Evolutionary conservation across 2,113 vertebrate genomes (phyloP).

Genomic region (Tyto alba): DNA sequence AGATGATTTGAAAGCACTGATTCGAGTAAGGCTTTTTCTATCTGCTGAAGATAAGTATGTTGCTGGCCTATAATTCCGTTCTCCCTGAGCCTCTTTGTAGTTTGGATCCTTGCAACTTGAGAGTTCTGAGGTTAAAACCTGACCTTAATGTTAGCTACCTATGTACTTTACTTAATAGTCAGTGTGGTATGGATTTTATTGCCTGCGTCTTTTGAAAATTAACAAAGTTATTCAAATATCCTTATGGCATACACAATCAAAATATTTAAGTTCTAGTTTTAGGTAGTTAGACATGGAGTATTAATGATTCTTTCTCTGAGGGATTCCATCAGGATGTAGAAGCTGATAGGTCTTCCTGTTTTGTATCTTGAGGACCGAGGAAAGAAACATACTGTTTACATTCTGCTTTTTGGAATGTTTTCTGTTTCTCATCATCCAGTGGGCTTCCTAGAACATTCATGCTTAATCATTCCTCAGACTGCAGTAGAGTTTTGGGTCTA

Average conservation of each 20-base stretch:
- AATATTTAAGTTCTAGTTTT: neutral
- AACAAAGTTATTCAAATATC: neutral
- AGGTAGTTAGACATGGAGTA: neutral
- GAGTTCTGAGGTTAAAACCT: neutral
- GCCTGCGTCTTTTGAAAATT: neutral
- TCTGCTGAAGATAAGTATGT: neutral
- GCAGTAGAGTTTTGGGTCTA: neutral
- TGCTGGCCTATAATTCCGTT: neutral
- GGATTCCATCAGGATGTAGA: neutral
- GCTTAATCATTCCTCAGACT: neutral
- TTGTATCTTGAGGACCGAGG: neutral
- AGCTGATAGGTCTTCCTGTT: neutral
- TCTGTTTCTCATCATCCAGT: neutral
- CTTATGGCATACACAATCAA: neutral
- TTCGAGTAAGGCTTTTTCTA: constrained; percentile 73
- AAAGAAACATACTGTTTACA: neutral
- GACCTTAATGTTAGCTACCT: neutral
- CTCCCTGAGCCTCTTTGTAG: neutral
- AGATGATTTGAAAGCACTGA: constrained; percentile 75
- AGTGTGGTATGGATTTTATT: neutral
- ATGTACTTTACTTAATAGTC: neutral
- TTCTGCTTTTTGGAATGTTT: neutral
- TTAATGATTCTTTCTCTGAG: neutral
- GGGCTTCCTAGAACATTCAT: neutral
- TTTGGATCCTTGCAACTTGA: neutral